Base-by-base conservation (phyloP, 2,888 invertebrate genomes). In the Patella depressa region DNA sequence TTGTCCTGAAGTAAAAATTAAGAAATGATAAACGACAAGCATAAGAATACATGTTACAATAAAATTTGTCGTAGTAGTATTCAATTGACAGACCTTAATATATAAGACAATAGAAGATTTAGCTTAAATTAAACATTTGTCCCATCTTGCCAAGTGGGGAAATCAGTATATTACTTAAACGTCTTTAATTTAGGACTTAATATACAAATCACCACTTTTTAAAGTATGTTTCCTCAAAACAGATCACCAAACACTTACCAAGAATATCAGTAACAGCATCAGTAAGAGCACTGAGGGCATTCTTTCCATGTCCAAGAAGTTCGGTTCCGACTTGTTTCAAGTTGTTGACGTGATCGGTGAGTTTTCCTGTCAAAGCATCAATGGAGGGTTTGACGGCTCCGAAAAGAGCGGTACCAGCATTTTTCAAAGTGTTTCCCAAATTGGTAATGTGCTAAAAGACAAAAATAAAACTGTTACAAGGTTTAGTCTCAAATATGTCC, bases 291-390 rank as follows among this genome's bases (percentile, higher is more conserved):
- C 53, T 53, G 45, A 75, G 17, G 53, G 75, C 75, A 29, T 75
- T 71, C 75, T 75, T 53, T 53, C 75, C 75, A 53, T 75, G 75
- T 54, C 72, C 72, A 1, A 76, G 55, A 29, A 76, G 76, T 9
- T 55, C 65, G n/a, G 76, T 53, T 45, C 57, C 72, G 12, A 55
- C 69, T 29, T 73, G 34, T 34, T 76, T 76, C 53, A 76, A 65
- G 53, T 57, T 65, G 45, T 73, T 34, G 19, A 76, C n/a, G 53
- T 76, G 73, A 7, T 14, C 72, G 34, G 55, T 45, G 71, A 76
- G 76, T 45, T 76, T 54, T 14, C 45, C 45, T 11, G 53, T 72
- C 71, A 76, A 72, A 7, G 54, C 19, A 72, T 72, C 72, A 72
- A 72, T 70, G 59, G 53, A 17, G 29, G 76, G 76, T 53, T 76